phyloP scores from a whole-genome alignment of 2,888 invertebrate genomes.

The Cataglyphis rosenhaueri region DNA sequence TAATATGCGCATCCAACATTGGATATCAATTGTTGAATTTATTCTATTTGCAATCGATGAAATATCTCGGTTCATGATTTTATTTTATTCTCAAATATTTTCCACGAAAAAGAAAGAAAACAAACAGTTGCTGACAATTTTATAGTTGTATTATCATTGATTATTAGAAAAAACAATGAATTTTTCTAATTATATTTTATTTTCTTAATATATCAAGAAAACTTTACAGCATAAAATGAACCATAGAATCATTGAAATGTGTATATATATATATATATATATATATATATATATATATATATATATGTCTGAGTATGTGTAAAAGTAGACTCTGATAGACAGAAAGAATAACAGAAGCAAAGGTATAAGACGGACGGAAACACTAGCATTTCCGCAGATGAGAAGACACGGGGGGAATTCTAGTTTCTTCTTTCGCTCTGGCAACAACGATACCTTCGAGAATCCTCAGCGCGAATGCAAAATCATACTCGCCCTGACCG shows the following conservation, averaged over 20 bases:
- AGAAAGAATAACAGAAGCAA: conserved; percentile 13
- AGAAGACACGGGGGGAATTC: conserved; percentile 14
- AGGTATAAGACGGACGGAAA: conserved; percentile 28
- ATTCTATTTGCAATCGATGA: conserved; percentile 8
- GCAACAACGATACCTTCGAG: conserved; percentile 58
- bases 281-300: background rate
- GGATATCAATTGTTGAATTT: background rate
- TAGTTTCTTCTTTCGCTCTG: conserved; percentile 21
- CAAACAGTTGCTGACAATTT: background rate
- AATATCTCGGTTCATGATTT: background rate
- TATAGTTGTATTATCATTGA: background rate
- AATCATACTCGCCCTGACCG: conserved; percentile 61
- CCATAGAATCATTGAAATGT: background rate
- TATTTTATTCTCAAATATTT: background rate
- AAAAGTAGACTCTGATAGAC: background rate
- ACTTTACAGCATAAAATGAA: background rate
- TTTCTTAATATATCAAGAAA: background rate
- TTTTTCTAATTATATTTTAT: background rate
- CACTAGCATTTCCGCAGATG: conserved; percentile 15
- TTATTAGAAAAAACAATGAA: background rate
- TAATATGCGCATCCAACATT: background rate
- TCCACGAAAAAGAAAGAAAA: background rate
- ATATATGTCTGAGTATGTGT: background rate
- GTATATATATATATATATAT: background rate
- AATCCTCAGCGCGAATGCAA: conserved; percentile 59